phyloP scores from a whole-genome alignment of 2,888 invertebrate genomes.

The Homarus gammarus region DNA sequence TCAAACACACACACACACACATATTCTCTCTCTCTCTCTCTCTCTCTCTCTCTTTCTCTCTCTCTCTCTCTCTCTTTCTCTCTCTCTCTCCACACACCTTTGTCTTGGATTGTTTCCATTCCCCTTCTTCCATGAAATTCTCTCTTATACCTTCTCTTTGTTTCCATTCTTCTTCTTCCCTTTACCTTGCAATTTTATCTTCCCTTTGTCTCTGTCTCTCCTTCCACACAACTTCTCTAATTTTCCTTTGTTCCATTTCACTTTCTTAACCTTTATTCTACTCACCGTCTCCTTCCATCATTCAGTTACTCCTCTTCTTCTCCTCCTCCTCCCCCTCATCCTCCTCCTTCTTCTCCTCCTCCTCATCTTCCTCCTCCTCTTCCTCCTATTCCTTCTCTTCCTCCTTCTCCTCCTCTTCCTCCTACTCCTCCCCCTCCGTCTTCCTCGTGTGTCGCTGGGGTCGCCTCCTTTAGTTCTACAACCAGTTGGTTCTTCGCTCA shows the following conservation, averaged over 20 bases:
- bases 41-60: background rate
- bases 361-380: background rate
- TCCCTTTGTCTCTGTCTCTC: too few relatives aligned
- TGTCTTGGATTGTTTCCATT: background rate
- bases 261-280: background rate
- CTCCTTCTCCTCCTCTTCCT: background rate
- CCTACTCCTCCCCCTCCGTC: too few relatives aligned
- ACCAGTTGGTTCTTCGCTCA: background rate
- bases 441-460: too few relatives aligned
- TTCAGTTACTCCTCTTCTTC: background rate
- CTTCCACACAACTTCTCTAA: background rate
- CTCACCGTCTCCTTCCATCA: background rate
- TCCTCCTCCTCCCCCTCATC: background rate
- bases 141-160: background rate
- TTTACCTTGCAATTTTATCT: background rate
- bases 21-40: too few relatives aligned
- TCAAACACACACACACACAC: too few relatives aligned
- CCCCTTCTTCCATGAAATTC: background rate
- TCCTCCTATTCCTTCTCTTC: background rate
- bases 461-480: background rate
- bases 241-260: background rate
- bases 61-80: background rate
- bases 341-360: background rate
- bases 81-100: too few relatives aligned
- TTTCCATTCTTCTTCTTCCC: background rate